Evolutionary conservation across 2,797 vertebrate species (phyloP), one percentile per base, ranked within the genome.

Genomic region (Bradypus variegatus): DNA sequence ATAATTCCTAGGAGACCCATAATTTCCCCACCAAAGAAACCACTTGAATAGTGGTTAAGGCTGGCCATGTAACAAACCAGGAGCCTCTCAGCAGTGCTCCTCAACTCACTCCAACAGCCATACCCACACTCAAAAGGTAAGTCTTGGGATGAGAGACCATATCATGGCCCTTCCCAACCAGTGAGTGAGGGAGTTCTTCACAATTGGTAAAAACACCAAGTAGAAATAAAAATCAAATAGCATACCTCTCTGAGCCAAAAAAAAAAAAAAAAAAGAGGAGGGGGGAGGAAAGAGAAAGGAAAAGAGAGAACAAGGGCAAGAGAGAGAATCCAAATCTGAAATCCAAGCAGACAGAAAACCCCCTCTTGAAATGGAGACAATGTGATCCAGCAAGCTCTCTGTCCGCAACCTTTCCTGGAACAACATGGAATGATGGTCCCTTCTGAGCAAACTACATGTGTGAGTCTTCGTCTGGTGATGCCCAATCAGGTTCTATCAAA

Each of bases 171-270:
- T 88, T 77, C 55, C 72, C 31, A 75, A 8, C 58, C 60, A 82
- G 33, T 12, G 12, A 33, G 58, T 53, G 64, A 23, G 9, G 55
- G 9, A 85, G 64, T 87, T 76, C 38, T 12, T 88, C 62, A 77
- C 64, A 78, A 50, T 33, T 23, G 53, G 78, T 67, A 65, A 80
- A 94, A 92, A 50, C 53, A 94, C 67, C 16, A 79, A 82, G 27
- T 12, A 88, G 58, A 91, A 91, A 76, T 45, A 25, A 78, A 92
- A 93, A 86, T n/a, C 27, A 93, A 94, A 93, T 15, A 86, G 67
- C 91, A 77, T 3, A 31, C 11, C n/a, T 92, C 41, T 62, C 33
- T 69, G 41, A 73, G 31, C 29, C 31, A 70, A 72, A 45, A 10
- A 55, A 67, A 19, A 33, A 83, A 18, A 53, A 1, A 36, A 41